Evolutionary conservation across 2,797 vertebrate species (phyloP).

Genomic region (Chromobotia macracanthus): DNA sequence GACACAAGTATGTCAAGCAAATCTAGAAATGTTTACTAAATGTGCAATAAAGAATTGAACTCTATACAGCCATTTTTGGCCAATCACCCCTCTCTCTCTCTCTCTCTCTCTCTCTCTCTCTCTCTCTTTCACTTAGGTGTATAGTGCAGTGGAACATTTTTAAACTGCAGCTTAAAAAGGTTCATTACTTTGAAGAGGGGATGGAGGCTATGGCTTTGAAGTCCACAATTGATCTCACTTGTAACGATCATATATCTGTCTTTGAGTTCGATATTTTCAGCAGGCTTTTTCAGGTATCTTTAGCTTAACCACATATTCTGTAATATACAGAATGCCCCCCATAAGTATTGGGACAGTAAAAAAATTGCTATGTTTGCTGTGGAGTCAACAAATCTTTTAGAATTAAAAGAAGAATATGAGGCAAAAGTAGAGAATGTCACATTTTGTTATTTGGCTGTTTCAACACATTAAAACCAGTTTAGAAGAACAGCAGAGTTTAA

Average conservation of each 20-base stretch:
- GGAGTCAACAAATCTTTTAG: too few relatives aligned
- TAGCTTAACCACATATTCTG: neutral
- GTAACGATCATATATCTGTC: slow-evolving; percentile 84
- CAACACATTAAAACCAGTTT: too few relatives aligned
- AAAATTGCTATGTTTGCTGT: too few relatives aligned
- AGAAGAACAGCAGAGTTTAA: too few relatives aligned
- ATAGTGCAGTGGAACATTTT: slow-evolving; percentile 83
- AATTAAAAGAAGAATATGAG: too few relatives aligned
- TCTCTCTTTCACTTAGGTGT: slow-evolving; percentile 71
- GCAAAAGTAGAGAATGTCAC: too few relatives aligned
- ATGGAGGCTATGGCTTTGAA: slow-evolving; percentile 83
- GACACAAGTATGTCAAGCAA: slow-evolving; percentile 73
- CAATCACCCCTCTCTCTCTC: neutral
- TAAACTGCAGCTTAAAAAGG: slow-evolving; percentile 71
- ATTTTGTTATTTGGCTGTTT: too few relatives aligned
- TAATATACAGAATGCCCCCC: too few relatives aligned
- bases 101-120: neutral
- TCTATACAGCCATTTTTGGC: too few relatives aligned
- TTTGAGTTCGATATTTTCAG: slow-evolving; percentile 93
- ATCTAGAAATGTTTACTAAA: neutral
- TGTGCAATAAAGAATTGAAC: neutral
- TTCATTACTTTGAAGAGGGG: slow-evolving; percentile 80
- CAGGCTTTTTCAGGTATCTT: slow-evolving; percentile 85
- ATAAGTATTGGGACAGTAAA: too few relatives aligned
- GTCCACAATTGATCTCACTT: slow-evolving; percentile 88